Evolutionary conservation across 2,113 vertebrate genomes (phyloP).

Genomic region (Pelusios castaneus): DNA sequence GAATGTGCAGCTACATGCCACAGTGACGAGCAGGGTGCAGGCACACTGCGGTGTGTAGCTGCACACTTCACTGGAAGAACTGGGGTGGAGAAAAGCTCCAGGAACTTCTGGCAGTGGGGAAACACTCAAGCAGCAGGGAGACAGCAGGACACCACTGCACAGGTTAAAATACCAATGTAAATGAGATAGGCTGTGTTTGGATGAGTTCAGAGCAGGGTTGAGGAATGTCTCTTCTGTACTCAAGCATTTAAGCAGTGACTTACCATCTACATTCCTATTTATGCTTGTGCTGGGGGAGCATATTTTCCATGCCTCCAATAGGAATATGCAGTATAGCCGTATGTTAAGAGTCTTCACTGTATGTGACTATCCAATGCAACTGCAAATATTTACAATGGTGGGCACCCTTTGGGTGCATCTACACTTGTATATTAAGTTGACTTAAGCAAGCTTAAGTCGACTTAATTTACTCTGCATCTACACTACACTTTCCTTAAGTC

Average conservation of each 20-base stretch:
- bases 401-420: rapidly evolving
- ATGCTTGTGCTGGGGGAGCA: not conserved
- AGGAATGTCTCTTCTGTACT: not conserved
- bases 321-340: not conserved
- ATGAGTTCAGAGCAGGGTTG: no score
- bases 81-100: not conserved
- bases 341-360: not conserved
- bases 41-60: not conserved
- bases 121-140: not conserved
- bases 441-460: no score
- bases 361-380: not conserved
- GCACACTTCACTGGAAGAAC: not conserved
- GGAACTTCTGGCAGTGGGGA: not conserved
- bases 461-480: no score
- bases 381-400: not conserved
- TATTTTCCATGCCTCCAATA: not conserved
- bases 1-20: no score
- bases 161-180: not conserved
- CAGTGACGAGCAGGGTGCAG: no score
- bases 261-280: not conserved
- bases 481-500: no score
- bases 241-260: not conserved
- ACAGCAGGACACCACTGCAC: not conserved
- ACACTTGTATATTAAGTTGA: no score
- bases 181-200: not conserved